These are phyloP conservation scores for Drosophila fuyamai DNA, from an alignment of 1,140 invertebrate genomes.

Conservation along the genomic window DNA sequence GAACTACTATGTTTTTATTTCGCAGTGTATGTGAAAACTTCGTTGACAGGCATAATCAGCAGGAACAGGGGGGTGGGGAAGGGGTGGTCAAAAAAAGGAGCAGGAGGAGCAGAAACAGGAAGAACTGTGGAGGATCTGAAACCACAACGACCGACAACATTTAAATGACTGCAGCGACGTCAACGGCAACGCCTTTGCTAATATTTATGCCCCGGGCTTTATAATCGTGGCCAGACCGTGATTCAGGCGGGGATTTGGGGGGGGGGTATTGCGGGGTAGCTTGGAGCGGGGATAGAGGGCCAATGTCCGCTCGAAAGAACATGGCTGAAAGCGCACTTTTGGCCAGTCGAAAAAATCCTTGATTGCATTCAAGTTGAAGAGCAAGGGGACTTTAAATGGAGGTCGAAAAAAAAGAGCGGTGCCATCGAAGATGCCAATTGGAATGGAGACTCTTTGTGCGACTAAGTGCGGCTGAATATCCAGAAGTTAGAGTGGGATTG, in stretches of 20 bases:
- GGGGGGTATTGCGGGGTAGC: background rate
- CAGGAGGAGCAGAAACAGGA: background rate
- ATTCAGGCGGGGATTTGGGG: conserved; percentile 2
- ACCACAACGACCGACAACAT: conserved; percentile 62
- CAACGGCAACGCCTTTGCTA: conserved; percentile 77
- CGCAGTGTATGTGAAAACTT: conserved; percentile 19
- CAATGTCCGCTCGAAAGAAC: conserved; percentile 28
- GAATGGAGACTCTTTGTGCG: conserved; percentile 24
- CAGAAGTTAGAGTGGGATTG: background rate
- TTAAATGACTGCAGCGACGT: conserved; percentile 73
- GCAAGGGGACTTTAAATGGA: background rate
- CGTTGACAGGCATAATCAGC: conserved; percentile 63
- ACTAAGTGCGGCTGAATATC: conserved; percentile 9
- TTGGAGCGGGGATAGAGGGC: background rate
- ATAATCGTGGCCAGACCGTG: conserved; percentile 50
- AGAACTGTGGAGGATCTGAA: conserved; percentile 4
- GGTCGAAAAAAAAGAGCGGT: background rate
- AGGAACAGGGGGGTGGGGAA: background rate
- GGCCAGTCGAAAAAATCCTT: conserved; percentile 53
- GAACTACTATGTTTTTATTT: too few relatives aligned
- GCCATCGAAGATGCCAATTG: conserved; percentile 23
- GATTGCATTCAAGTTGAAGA: conserved; percentile 55
- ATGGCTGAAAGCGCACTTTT: conserved; percentile 54
- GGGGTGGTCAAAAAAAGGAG: background rate
- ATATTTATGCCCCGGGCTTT: conserved; percentile 69